These are phyloP conservation scores for Spinus olivaceus DNA, from an alignment of 2,797 vertebrate genomes.

Conservation along the genomic window DNA sequence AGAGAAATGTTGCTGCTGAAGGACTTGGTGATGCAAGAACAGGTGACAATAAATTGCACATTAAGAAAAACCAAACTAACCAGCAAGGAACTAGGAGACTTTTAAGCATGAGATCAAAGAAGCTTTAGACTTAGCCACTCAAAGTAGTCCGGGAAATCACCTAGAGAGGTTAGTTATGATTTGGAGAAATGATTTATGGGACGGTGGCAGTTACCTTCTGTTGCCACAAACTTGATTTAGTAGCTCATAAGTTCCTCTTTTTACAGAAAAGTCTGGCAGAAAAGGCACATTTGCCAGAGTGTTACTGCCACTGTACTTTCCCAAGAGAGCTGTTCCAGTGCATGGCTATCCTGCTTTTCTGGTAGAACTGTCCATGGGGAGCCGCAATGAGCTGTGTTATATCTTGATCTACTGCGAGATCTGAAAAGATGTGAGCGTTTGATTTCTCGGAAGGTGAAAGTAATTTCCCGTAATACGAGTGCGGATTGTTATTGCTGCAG, in stretches of 20 bases:
- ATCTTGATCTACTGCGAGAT: neutral
- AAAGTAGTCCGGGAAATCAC: neutral
- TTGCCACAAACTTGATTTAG: conserved; percentile 7
- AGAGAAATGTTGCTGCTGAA: neutral
- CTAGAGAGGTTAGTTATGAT: neutral
- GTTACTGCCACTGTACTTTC: neutral
- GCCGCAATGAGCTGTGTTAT: neutral
- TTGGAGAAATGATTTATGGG: neutral
- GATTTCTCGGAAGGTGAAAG: conserved; percentile 52
- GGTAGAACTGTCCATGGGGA: neutral
- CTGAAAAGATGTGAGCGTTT: neutral
- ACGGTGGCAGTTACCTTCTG: neutral
- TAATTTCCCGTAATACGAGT: neutral
- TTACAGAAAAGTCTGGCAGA: neutral
- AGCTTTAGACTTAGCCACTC: neutral
- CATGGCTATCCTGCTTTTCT: neutral
- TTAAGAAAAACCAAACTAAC: neutral
- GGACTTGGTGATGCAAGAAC: neutral
- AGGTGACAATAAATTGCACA: neutral
- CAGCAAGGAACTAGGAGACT: neutral
- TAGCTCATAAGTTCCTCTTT: neutral
- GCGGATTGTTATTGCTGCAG: neutral
- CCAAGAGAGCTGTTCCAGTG: neutral
- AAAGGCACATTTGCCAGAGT: neutral
- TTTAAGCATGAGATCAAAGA: neutral